phyloP scores from a whole-genome alignment of 2,797 vertebrate species.

The Microtus californicus region DNA sequence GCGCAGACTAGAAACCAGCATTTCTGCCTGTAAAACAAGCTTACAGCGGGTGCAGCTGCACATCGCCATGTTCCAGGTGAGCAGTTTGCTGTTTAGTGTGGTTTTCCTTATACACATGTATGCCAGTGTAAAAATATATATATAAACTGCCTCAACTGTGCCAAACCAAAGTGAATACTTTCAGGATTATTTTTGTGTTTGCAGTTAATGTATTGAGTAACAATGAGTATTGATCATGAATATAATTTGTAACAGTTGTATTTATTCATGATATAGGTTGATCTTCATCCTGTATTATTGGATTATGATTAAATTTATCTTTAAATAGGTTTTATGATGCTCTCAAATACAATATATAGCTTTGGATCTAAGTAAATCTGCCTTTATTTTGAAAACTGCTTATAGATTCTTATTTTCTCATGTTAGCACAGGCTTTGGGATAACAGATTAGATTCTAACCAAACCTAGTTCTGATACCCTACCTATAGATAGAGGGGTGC shows the following conservation, averaged over 20 bases:
- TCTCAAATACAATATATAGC: neutral
- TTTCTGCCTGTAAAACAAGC: constrained; percentile 95
- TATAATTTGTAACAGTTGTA: neutral
- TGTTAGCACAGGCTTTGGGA: neutral
- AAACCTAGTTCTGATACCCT: neutral
- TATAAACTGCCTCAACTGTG: neutral
- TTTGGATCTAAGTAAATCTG: constrained; percentile 1
- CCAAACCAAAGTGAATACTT: neutral
- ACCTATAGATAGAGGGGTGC: neutral
- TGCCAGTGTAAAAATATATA: neutral
- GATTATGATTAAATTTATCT: constrained; percentile 31
- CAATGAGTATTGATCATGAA: constrained; percentile 19
- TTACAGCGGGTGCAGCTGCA: constrained; percentile 97
- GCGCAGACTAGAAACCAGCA: constrained; percentile 94
- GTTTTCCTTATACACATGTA: neutral
- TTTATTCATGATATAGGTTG: neutral
- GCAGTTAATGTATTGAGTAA: neutral
- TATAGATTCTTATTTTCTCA: neutral
- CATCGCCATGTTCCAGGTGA: constrained; percentile 98
- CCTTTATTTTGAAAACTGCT: constrained; percentile 19
- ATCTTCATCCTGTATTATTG: neutral
- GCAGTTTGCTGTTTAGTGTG: neutral
- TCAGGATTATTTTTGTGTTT: neutral
- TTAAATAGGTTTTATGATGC: neutral
- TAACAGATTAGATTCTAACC: constrained; percentile 25